These are phyloP conservation scores for Aphodius granarius DNA, from an alignment of 2,888 invertebrate species.

Conservation along the genomic window DNA sequence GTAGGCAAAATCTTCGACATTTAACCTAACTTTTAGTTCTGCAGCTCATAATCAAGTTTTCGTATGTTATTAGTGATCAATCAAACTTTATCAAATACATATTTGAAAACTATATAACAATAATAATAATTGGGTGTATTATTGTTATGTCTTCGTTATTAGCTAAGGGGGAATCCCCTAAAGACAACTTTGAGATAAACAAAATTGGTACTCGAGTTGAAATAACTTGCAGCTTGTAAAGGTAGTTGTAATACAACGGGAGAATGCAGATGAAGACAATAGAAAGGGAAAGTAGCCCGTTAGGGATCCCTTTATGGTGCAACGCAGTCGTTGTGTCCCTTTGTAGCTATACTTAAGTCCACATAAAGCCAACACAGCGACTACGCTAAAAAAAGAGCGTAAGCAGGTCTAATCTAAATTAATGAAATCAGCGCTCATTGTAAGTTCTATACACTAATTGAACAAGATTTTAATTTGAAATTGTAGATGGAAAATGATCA, in stretches of 20 bases:
- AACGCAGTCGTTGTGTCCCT: neutral
- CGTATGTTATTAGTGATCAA: no score
- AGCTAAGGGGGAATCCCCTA: neutral
- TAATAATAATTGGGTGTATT: no score
- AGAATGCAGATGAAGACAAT: neutral
- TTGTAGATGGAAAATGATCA: no score
- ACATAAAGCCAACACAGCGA: neutral
- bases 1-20: no score
- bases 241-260: neutral
- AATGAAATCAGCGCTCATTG: neutral
- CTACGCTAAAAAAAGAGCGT: neutral
- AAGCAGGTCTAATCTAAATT: neutral
- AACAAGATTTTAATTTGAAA: no score
- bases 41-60: no score
- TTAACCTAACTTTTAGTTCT: no score
- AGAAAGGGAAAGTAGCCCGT: neutral
- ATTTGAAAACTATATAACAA: no score
- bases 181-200: neutral
- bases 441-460: no score
- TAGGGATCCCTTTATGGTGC: neutral
- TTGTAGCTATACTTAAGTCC: neutral
- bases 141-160: neutral
- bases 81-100: no score
- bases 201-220: neutral
- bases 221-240: neutral